Base-by-base conservation (phyloP, 1,140 invertebrate genomes). In the Zelostemma sp. region DNA sequence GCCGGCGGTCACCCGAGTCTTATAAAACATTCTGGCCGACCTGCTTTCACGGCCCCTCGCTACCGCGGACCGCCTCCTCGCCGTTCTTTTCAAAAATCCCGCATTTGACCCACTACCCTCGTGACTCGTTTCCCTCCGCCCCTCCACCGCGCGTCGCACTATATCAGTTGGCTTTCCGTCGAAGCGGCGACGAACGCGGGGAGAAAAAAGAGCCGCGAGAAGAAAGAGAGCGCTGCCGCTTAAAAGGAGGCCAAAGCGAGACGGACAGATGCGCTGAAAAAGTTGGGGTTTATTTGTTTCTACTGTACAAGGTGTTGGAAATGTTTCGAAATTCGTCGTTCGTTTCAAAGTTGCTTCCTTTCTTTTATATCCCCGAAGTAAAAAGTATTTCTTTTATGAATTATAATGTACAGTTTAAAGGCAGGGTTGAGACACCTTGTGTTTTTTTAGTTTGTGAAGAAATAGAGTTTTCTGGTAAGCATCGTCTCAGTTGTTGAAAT, bases 31-130 rank as follows among this genome's bases (percentile, higher is more conserved):
- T 62, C 55, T 56, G 64, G 25, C 31, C 77, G 78, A 79, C 72
- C 78, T 49, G 75, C 72, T 77, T 80, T 81, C 71, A 57, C 73
- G 53, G 15, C 56, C 49, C 54, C 54, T 61, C 53, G 56, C 41
- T 40, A 45, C 54, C 68, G 68, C 68, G 40, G 51, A 45, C 45
- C 57, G 54, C 55, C 63, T 59, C 46, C 60, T 67, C 54, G 35
- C 31, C 73, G 72, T 72, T 63, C 75, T 68, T 77, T 74, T 77
- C 67, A 71, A 78, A 77, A 77, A 77, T 75, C 62, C 72, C 68
- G 67, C 73, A 67, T 58, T 65, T 81, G 79, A 81, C 79, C 80
- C 75, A 81, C 78, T 82, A 80, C 78, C 80, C 80, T 80, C 74
- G 63, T 82, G 79, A 82, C 79, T 82, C 72, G 68, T 48, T 74